These are phyloP conservation scores for Thalassophryne amazonica DNA, from an alignment of 2,797 vertebrate genomes.

Conservation along the genomic window DNA sequence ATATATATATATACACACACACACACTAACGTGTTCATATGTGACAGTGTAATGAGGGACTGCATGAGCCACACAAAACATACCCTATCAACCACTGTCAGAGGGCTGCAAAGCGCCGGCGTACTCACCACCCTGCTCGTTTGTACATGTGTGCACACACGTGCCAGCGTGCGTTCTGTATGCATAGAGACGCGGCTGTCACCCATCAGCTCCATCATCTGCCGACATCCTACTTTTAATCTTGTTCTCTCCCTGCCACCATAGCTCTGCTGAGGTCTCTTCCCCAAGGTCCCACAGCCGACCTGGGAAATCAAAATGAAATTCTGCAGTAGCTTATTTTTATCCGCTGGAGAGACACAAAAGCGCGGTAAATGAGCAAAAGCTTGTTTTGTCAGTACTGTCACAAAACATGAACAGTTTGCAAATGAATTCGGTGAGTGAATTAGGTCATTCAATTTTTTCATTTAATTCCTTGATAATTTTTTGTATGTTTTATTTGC, in stretches of 20 bases:
- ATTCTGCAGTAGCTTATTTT: conserved; percentile 30
- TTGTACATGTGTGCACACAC: neutral
- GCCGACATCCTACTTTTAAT: conserved; percentile 55
- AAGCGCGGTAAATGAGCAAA: conserved; percentile 12
- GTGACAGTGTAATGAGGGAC: conserved; percentile 69
- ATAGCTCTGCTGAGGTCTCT: conserved; percentile 11
- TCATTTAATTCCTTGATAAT: neutral
- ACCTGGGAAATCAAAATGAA: conserved; percentile 47
- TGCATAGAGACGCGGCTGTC: conserved; percentile 48
- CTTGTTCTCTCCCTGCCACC: neutral
- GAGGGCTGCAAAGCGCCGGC: conserved; percentile 50
- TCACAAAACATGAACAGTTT: conserved; percentile 19
- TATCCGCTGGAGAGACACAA: conserved; percentile 17
- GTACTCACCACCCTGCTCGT: conserved; percentile 16
- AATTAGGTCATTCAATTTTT: conserved; percentile 23
- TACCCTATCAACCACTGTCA: conserved; percentile 65
- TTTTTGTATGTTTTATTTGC: too few relatives aligned
- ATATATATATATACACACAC: too few relatives aligned
- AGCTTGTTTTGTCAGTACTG: conserved; percentile 38
- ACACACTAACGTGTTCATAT: neutral
- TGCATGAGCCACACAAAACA: conserved; percentile 56
- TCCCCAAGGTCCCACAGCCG: conserved; percentile 33
- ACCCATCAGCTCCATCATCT: conserved; percentile 63
- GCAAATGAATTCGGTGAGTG: conserved; percentile 14
- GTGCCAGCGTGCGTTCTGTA: conserved; percentile 1